Evolutionary conservation across 2,888 invertebrate species (phyloP).

Genomic region (Zonitis immaculata): DNA sequence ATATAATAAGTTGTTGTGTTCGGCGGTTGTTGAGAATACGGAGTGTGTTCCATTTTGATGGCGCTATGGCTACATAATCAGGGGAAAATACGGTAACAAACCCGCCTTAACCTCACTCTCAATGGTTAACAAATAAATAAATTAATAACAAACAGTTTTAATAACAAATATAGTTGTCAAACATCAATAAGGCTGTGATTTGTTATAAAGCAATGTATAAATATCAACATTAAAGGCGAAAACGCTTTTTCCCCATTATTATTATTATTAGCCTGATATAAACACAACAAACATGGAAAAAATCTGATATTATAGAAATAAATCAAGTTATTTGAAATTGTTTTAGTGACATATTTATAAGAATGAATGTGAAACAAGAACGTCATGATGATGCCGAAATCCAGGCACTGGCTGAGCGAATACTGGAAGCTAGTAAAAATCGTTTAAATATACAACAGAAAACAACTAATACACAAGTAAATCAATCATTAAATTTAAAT

Average conservation of each 20-base stretch:
- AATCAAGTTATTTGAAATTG: neutral
- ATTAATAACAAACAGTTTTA: constrained; percentile 12
- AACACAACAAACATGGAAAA: constrained; percentile 19
- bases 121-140: constrained; percentile 11
- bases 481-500: constrained; percentile 56
- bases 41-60: constrained; percentile 45
- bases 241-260: constrained; percentile 15
- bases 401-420: constrained; percentile 77
- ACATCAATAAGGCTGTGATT: neutral
- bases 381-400: constrained; percentile 84
- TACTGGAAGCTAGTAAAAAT: constrained; percentile 61
- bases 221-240: constrained; percentile 14
- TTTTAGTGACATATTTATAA: neutral
- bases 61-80: constrained; percentile 47
- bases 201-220: constrained; percentile 13
- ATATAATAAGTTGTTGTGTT: constrained; percentile 25
- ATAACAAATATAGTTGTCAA: constrained; percentile 4
- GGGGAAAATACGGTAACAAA: constrained; percentile 38
- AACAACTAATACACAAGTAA: constrained; percentile 36
- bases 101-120: constrained; percentile 47
- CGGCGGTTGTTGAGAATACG: constrained; percentile 37
- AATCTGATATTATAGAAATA: neutral
- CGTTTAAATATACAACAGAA: constrained; percentile 51
- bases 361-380: constrained; percentile 60
- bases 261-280: constrained; percentile 3